Conservation (phyloP, 1,140 invertebrate species). For the Apis florea region DNA sequence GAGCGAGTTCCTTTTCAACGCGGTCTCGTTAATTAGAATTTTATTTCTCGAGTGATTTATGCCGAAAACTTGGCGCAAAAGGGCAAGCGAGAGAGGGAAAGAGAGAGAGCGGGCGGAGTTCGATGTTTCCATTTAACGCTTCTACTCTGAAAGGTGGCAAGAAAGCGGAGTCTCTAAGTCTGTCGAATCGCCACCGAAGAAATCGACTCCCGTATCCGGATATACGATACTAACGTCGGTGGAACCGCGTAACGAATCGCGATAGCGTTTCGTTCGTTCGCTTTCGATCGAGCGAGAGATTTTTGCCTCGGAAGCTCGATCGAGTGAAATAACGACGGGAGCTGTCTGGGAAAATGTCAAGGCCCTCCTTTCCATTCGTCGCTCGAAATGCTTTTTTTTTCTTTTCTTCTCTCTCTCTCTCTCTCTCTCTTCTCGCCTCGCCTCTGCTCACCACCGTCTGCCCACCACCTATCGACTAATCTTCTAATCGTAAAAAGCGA, state of each 20-base stretch:
- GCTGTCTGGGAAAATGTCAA: conserved; percentile 50
- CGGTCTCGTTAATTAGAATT: too few species aligned
- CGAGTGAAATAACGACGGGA: conserved; percentile 28
- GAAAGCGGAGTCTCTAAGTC: background rate
- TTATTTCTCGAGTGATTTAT: background rate
- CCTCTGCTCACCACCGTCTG: background rate
- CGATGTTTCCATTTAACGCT: background rate
- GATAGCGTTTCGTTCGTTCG: conserved; percentile 9
- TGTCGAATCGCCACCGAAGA: background rate
- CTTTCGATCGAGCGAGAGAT: background rate
- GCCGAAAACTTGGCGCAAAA: background rate
- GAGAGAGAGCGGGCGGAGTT: background rate
- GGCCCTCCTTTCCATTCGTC: conserved; percentile 48
- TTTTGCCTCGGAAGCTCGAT: conserved; percentile 3
- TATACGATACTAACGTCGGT: background rate
- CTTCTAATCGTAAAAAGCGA: background rate
- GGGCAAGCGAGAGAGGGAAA: background rate
- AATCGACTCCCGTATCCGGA: background rate
- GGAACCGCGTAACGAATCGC: conserved; percentile 15
- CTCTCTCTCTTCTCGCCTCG: background rate
- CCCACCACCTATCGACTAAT: background rate
- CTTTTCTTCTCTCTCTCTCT: too few species aligned
- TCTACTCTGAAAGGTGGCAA: background rate
- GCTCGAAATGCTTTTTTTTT: conserved; percentile 47
- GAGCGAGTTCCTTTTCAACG: too few species aligned